A percentile compares a stretch with the other conserved stretches of the same genome.
Conservation (phyloP, 2,113 vertebrate genomes). For the Podocnemis expansa region DNA sequence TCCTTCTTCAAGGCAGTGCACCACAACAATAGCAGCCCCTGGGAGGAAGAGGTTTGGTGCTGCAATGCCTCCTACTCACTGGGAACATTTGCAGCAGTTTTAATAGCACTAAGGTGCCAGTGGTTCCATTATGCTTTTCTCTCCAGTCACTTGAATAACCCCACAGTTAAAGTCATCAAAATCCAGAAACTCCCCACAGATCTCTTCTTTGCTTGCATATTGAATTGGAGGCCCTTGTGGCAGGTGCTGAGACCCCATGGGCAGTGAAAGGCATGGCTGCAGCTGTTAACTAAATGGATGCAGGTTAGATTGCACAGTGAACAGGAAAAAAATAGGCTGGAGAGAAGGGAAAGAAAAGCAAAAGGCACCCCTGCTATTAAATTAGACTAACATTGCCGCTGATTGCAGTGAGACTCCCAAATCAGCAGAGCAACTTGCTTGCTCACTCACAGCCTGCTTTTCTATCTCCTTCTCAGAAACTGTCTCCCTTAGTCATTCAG, state of each 20-base stretch:
- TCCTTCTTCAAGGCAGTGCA: neutral
- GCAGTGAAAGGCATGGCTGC: slow-evolving; percentile 27
- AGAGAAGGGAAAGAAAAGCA: slow-evolving; percentile 19
- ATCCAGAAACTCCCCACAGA: neutral
- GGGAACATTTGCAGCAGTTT: neutral
- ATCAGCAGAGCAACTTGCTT: slow-evolving; percentile 37
- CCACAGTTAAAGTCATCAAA: neutral
- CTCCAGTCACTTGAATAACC: neutral
- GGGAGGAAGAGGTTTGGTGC: neutral
- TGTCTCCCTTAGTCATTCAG: slow-evolving; percentile 34
- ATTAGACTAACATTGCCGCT: slow-evolving; percentile 29
- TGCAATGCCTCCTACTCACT: neutral
- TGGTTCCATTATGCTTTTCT: neutral
- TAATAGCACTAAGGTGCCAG: neutral
- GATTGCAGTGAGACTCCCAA: slow-evolving; percentile 52
- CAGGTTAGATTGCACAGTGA: neutral
- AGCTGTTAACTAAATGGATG: neutral
- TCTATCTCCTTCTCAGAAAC: slow-evolving; percentile 19
- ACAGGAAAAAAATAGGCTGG: neutral
- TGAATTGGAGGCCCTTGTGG: neutral
- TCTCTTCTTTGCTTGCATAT: neutral
- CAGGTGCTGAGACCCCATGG: neutral
- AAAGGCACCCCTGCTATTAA: slow-evolving; percentile 17
- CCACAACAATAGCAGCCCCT: accelerated
- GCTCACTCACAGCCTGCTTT: slow-evolving; percentile 29